Conservation (phyloP, 2,888 invertebrate genomes). For the Anthrax anthrax region DNA sequence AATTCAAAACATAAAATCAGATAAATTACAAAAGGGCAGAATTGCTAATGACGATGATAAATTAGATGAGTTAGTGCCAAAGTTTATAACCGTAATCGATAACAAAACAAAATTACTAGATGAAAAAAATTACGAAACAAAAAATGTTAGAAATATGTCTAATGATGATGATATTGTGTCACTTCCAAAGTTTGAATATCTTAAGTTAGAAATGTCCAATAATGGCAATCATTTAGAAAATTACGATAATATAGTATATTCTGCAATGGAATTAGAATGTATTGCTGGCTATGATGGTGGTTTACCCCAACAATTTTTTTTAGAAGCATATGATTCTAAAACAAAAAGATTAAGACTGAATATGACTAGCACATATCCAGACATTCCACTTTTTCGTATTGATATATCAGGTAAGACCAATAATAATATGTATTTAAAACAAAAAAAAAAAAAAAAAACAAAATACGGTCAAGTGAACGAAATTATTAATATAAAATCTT, state of each 20-base stretch:
- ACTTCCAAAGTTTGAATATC: slow-evolving; percentile 12
- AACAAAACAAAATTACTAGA: background rate
- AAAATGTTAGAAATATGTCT: background rate
- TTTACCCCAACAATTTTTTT: slow-evolving; percentile 65
- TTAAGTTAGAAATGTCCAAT: slow-evolving; percentile 7
- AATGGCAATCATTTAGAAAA: slow-evolving; percentile 25
- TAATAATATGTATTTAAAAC: too few species aligned
- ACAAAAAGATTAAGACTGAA: slow-evolving; percentile 57
- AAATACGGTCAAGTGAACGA: too few species aligned
- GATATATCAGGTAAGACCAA: slow-evolving; percentile 28
- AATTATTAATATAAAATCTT: too few species aligned
- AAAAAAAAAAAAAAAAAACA: background rate
- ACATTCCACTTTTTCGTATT: slow-evolving; percentile 46
- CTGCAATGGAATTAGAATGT: slow-evolving; percentile 63
- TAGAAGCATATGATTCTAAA: slow-evolving; percentile 67
- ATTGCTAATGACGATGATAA: slow-evolving; percentile 17
- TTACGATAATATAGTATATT: slow-evolving; percentile 33
- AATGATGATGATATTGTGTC: background rate
- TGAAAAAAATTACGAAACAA: slow-evolving; percentile 3
- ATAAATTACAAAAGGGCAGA: slow-evolving; percentile 10
- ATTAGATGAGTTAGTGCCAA: slow-evolving; percentile 25
- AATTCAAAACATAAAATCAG: slow-evolving; percentile 8
- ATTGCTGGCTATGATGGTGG: slow-evolving; percentile 82
- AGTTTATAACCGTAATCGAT: slow-evolving; percentile 26
- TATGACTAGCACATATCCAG: slow-evolving; percentile 45